phyloP scores from a whole-genome alignment of 1,140 invertebrate genomes.

The Aethina tumida region DNA sequence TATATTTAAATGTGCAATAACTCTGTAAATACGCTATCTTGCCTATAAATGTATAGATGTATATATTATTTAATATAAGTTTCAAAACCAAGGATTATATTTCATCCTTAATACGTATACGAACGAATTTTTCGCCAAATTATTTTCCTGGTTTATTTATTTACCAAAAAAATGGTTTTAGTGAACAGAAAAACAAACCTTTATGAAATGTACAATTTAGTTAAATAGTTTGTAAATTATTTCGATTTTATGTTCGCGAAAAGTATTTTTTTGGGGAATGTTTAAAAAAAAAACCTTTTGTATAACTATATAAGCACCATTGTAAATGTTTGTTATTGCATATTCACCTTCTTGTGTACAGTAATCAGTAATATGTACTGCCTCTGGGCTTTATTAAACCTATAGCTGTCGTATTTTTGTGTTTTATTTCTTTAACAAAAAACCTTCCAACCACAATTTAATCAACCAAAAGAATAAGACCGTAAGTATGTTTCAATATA shows the following conservation, averaged over 20 bases:
- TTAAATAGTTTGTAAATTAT: neutral
- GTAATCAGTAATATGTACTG: constrained; percentile 32
- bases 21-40: constrained; percentile 32
- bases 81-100: constrained; percentile 10
- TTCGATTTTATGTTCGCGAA: neutral
- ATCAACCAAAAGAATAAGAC: constrained; percentile 9
- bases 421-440: constrained; percentile 14
- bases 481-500: too few species aligned
- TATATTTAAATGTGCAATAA: constrained; percentile 38
- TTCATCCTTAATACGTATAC: constrained; percentile 28
- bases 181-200: neutral
- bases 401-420: constrained; percentile 32
- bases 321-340: constrained; percentile 34
- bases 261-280: constrained; percentile 1
- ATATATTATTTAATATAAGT: constrained; percentile 26
- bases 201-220: neutral
- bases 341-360: constrained; percentile 34
- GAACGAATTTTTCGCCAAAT: constrained; percentile 16
- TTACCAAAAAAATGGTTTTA: neutral
- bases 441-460: constrained; percentile 7
- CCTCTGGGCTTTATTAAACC: constrained; percentile 34
- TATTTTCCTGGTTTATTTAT: constrained; percentile 6
- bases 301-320: constrained; percentile 11
- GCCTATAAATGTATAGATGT: constrained; percentile 36
- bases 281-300: neutral